Percentiles rank a stretch among this genome's conserved stretches.
These are phyloP conservation scores for Aelia acuminata DNA, from an alignment of 2,888 invertebrate genomes.

Conservation along the genomic window DNA sequence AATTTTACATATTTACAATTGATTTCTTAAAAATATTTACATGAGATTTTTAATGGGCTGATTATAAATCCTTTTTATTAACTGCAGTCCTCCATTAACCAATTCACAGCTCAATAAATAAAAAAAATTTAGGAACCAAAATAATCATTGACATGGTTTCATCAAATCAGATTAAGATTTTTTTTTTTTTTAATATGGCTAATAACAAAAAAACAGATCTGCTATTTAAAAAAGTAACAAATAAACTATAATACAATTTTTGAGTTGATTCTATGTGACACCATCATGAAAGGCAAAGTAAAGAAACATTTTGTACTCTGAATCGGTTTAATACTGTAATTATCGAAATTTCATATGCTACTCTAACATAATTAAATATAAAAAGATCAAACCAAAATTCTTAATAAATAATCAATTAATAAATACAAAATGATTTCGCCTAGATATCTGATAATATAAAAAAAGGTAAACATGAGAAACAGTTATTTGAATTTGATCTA, in stretches of 20 bases:
- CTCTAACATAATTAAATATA: neutral
- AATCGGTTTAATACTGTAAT: neutral
- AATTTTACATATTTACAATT: conserved; percentile 28
- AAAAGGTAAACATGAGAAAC: neutral
- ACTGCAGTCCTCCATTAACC: neutral
- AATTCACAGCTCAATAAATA: neutral
- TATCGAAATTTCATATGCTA: neutral
- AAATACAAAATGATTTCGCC: neutral
- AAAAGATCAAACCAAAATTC: neutral
- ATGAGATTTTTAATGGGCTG: neutral
- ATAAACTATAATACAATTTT: neutral
- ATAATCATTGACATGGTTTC: neutral
- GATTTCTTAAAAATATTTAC: neutral
- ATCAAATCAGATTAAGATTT: neutral
- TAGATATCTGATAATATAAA: neutral
- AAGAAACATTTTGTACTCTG: neutral
- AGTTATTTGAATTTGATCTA: neutral
- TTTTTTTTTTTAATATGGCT: neutral
- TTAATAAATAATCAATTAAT: conserved; percentile 2
- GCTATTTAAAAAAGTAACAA: neutral
- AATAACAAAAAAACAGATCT: neutral
- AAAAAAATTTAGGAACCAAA: neutral
- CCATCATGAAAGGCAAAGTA: neutral
- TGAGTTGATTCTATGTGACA: neutral
- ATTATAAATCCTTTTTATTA: neutral